Percentiles rank a stretch among this genome's conserved stretches.
These are phyloP conservation scores for Polypterus senegalus DNA, from an alignment of 2,113 vertebrate genomes.

Conservation along the genomic window DNA sequence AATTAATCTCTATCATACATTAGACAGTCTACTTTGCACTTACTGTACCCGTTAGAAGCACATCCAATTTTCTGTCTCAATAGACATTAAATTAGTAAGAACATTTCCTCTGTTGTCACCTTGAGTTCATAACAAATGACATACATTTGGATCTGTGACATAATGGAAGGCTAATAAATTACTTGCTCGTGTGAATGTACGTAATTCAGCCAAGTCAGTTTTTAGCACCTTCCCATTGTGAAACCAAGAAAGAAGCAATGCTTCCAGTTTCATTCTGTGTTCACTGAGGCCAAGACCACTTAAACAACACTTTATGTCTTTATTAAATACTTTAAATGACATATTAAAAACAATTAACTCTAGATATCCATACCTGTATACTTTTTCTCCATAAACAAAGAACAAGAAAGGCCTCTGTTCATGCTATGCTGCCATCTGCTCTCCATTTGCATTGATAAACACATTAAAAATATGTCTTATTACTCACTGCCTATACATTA, in stretches of 20 bases:
- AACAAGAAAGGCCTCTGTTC: too few relatives aligned
- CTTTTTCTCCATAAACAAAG: too few relatives aligned
- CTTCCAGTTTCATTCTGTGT: too few relatives aligned
- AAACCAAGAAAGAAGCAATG: slow-evolving; percentile 1
- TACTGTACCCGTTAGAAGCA: slow-evolving; percentile 38
- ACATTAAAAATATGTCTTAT: too few relatives aligned
- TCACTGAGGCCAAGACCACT: too few relatives aligned
- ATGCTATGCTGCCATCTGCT: too few relatives aligned
- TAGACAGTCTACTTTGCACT: slow-evolving; percentile 30
- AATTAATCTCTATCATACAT: slow-evolving; percentile 51
- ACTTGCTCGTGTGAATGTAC: slow-evolving; percentile 14
- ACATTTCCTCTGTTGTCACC: slow-evolving; percentile 42
- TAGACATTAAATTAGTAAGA: slow-evolving; percentile 56
- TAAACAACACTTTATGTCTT: too few relatives aligned
- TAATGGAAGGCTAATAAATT: slow-evolving; percentile 38
- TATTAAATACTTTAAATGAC: too few relatives aligned
- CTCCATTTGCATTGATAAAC: too few relatives aligned
- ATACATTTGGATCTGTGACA: slow-evolving; percentile 39
- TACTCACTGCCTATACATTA: too few relatives aligned
- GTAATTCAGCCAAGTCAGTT: slow-evolving; percentile 16
- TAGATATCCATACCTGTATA: too few relatives aligned
- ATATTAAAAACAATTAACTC: too few relatives aligned
- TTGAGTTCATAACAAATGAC: slow-evolving; percentile 37
- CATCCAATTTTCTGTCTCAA: slow-evolving; percentile 58
- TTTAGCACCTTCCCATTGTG: slow-evolving; percentile 14